Evolutionary conservation across 1,140 invertebrate genomes (phyloP), one percentile per base, ranked within the genome.

Genomic region (Nilaparvata lugens): DNA sequence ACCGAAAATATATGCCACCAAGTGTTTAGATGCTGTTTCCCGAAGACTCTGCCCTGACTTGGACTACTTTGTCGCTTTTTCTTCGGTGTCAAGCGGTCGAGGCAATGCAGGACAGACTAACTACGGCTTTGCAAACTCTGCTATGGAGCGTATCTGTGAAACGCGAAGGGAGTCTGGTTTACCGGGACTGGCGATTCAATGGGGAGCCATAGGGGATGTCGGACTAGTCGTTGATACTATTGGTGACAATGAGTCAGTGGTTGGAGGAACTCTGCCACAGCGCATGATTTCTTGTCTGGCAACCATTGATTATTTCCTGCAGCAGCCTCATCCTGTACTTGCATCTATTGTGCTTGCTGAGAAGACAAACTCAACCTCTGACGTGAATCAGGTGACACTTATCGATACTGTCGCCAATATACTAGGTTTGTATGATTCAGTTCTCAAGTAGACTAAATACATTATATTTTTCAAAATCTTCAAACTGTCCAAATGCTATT

Each of bases 121-220:
- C 76, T 98, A 98, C 71, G 95, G 94, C 55, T 80, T 91, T 64
- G 93, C 95, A 21, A 98, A 98, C 75, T 96, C 93, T 0, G 86
- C 87, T 4, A 98, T 97, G 93, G 96, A 98, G 75, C 82, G 95
- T 56, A 86, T 98, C 40, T 87, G 89, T 67, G 95, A 98, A 76
- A 79, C 84, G 54, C 81, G 96, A 60, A 85, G 87, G 70, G 77
- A 78, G 13, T 83, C 84, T 69, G 91, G 88, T 16, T 74, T 94
- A 35, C 88, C 88, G 57, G 86, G 83, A 31, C 83, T 80, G 16
- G 92, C 95, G 21, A 92, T 98, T 64, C 95, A 98, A 73, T 98
- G 95, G 95, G 96, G 96, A 66, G 93, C 94, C 43, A 92, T 98
- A 68, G 95, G 93, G 62, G 95, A 98, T 74, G 96, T 98, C 19